Evolutionary conservation across 2,113 vertebrate genomes (phyloP).

Genomic region (Sylvia atricapilla): DNA sequence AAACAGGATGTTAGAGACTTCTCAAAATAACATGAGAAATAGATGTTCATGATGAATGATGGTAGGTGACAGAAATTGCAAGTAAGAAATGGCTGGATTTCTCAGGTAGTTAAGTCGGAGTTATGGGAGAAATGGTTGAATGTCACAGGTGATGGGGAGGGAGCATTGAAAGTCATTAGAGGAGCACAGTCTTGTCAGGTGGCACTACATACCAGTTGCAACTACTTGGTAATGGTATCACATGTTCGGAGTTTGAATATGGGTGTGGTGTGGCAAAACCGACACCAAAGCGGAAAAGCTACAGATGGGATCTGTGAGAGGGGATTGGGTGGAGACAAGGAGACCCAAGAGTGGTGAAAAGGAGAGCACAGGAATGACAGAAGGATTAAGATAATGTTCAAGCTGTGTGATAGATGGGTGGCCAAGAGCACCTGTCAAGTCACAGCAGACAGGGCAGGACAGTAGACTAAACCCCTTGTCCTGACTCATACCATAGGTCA

Average conservation of each 20-base stretch:
- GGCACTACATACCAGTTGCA: background rate
- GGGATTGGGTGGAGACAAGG: background rate
- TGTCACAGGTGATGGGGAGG: background rate
- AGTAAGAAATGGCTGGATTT: background rate
- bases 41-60: background rate
- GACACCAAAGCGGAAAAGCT: background rate
- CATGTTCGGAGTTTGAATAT: background rate
- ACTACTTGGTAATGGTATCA: background rate
- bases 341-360: background rate
- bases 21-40: background rate
- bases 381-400: background rate
- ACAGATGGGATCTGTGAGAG: background rate
- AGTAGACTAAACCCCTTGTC: background rate
- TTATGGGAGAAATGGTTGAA: background rate
- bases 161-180: background rate
- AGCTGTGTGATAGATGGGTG: background rate
- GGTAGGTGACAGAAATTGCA: background rate
- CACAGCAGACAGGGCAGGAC: accelerated
- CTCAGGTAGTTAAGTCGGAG: background rate
- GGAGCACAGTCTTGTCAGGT: background rate
- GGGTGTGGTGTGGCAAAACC: background rate
- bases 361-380: background rate
- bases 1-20: background rate
- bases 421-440: background rate
- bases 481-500: background rate